Base-by-base conservation (phyloP, 2,888 invertebrate genomes). In the Gastrophysa polygoni region DNA sequence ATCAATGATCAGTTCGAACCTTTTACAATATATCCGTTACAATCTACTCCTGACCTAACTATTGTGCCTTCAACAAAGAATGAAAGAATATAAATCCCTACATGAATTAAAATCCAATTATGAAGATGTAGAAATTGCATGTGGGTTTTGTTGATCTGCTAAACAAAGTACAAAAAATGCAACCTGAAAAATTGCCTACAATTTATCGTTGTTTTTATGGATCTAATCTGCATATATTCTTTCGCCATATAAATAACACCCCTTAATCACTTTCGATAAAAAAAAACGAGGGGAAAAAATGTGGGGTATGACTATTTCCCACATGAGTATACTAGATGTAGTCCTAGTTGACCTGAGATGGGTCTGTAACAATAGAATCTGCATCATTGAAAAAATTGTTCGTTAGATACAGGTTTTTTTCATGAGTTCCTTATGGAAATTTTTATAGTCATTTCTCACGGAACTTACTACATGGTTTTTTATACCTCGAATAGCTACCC, bases 161-260 rank as follows among this genome's bases (percentile, higher is more conserved):
- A 66, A 28, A 46, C 47, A 28, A 34, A 57, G n/a, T 43, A 44
- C 7, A 64, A 59, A 73, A 68, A 73, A 71, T 69, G 60, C 65
- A 68, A 70, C 68, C 68, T 75, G 78, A 79, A 76, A 80, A 79
- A 80, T 79, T 76, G 75, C 74, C 67, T 56, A 75, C 72, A 71
- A 80, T 79, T 78, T 79, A 80, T 78, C 58, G 68, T 63, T 54
- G 49, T 73, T 74, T 73, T 73, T 68, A 48, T 60, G 55, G 34
- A 18, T 60, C 59, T 44, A 17, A 64, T 71, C 64, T 71, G 68
- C 71, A 68, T 71, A 60, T 28, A 54, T 60, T 61, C 54, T 59
- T 57, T 55, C 44, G 21, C 48, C 43, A 48, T 55, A 63, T 64
- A 68, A 68, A 68, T 66, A 62, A 66, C 52, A 55, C 57, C 32